Conservation (phyloP, 2,797 vertebrate genomes). For the Brachyalestes nurse region DNA sequence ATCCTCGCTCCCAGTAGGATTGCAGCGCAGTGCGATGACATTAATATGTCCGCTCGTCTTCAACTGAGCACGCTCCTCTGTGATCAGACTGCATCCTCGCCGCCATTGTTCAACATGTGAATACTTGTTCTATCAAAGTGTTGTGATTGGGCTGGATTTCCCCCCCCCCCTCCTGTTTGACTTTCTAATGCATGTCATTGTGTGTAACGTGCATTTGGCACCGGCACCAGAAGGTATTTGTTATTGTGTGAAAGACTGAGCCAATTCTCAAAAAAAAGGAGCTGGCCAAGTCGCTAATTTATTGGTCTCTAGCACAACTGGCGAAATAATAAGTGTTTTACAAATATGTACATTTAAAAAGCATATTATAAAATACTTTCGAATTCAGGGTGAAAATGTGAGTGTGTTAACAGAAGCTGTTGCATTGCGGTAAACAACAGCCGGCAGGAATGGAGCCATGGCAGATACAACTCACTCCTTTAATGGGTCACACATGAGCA, state of each 20-base stretch:
- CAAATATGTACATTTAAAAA: constrained; percentile 18
- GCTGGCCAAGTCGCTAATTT: constrained; percentile 11
- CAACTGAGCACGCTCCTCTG: constrained; percentile 59
- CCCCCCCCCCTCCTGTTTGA: constrained; percentile 67
- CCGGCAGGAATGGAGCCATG: neutral
- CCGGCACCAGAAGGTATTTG: constrained; percentile 24
- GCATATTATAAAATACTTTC: constrained; percentile 6
- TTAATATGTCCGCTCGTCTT: constrained; percentile 64
- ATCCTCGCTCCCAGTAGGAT: constrained; percentile 72
- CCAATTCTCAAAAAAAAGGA: neutral
- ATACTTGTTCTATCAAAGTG: constrained; percentile 77
- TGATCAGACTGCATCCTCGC: constrained; percentile 73
- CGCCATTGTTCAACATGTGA: constrained; percentile 52
- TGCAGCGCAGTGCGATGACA: constrained; percentile 73
- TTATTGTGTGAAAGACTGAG: constrained; percentile 8
- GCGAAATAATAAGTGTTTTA: neutral
- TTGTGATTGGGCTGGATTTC: constrained; percentile 70
- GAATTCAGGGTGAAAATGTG: neutral
- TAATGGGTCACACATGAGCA: neutral
- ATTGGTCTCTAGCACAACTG: constrained; percentile 5
- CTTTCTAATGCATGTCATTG: constrained; percentile 79
- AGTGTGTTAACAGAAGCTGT: neutral
- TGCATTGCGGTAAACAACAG: neutral
- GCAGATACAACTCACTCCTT: neutral
- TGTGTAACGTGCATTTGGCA: constrained; percentile 56